phyloP scores from a whole-genome alignment of 1,140 invertebrate species.

The Alviniconcha marisindica region DNA sequence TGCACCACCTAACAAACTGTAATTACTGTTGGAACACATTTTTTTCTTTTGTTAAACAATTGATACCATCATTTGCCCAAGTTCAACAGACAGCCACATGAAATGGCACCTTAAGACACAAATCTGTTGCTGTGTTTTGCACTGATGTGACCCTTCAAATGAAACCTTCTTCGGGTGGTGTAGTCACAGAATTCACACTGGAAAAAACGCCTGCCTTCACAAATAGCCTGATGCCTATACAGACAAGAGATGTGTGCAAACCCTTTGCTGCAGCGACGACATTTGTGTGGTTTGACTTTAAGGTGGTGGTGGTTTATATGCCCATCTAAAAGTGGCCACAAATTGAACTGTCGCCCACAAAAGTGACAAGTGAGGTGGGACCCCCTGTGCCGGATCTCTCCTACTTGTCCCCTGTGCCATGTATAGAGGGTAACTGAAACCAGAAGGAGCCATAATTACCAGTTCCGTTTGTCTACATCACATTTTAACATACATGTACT shows the following conservation, averaged over 20 bases:
- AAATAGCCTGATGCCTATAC: slow-evolving; percentile 39
- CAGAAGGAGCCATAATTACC: background rate
- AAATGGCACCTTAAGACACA: no score
- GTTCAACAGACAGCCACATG: no score
- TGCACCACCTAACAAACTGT: no score
- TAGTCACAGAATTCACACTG: slow-evolving; percentile 33
- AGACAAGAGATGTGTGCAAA: slow-evolving; percentile 43
- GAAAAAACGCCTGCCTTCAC: slow-evolving; percentile 35
- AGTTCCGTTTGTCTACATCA: background rate
- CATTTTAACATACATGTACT: no score
- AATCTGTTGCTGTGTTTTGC: background rate
- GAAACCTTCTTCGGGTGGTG: background rate
- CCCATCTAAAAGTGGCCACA: slow-evolving; percentile 37
- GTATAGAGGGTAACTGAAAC: background rate
- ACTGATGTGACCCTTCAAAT: slow-evolving; percentile 13
- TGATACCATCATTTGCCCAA: no score
- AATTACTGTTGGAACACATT: no score
- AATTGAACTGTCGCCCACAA: slow-evolving; percentile 37
- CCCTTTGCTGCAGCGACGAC: slow-evolving; percentile 31
- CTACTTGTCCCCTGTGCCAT: background rate
- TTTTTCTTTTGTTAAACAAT: no score
- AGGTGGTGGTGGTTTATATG: slow-evolving; percentile 47
- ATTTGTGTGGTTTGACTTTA: slow-evolving; percentile 44
- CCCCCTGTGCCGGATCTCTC: background rate
- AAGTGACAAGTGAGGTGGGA: slow-evolving; percentile 20